Conservation (phyloP, 2,113 vertebrate genomes). For the Asarcornis scutulata region DNA sequence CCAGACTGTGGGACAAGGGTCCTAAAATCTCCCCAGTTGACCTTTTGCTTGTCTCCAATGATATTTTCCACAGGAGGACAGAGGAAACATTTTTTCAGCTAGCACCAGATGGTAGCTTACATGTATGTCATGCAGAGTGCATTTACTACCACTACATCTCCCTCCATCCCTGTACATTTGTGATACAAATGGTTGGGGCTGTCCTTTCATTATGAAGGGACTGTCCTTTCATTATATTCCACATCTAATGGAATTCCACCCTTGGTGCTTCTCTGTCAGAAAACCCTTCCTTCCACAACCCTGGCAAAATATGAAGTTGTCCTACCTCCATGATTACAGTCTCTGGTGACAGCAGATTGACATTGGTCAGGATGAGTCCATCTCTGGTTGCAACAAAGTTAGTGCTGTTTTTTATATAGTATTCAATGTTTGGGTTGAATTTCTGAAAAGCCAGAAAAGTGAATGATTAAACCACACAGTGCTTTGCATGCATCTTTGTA, state of each 20-base stretch:
- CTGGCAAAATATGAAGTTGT: background rate
- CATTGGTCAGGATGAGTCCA: conserved; percentile 82
- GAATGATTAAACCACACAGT: background rate
- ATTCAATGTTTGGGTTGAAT: conserved; percentile 82
- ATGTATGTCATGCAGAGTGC: background rate
- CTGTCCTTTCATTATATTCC: background rate
- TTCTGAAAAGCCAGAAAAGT: conserved; percentile 73
- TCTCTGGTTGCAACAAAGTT: conserved; percentile 82
- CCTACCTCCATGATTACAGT: conserved; percentile 48
- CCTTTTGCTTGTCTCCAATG: background rate
- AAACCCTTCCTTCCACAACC: background rate
- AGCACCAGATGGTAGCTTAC: background rate
- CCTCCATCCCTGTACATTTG: background rate
- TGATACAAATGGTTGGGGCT: background rate
- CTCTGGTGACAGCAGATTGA: conserved; percentile 62
- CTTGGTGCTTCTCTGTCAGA: background rate
- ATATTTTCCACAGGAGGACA: background rate
- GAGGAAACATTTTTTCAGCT: background rate
- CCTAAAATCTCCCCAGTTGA: background rate
- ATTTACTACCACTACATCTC: background rate
- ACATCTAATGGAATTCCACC: background rate
- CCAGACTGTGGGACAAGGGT: background rate
- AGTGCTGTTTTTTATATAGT: conserved; percentile 83
- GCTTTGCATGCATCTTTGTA: background rate
- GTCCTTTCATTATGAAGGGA: background rate